Evolutionary conservation across 1,140 invertebrate genomes (phyloP).

Genomic region (Cyclina sinensis): DNA sequence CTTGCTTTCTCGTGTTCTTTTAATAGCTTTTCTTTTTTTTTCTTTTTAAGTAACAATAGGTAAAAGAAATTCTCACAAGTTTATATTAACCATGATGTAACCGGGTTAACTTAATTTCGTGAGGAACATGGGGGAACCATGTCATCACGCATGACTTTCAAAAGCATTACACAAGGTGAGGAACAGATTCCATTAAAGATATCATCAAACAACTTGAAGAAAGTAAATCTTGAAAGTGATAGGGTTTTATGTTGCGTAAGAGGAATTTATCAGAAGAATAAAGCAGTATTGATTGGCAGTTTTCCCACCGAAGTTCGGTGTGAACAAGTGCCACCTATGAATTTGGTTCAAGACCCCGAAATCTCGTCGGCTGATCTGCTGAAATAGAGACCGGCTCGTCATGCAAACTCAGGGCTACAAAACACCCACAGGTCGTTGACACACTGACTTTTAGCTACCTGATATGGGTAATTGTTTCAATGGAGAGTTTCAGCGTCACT

Average conservation of each 20-base stretch:
- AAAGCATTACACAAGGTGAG: background rate
- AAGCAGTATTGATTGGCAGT: background rate
- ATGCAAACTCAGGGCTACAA: background rate
- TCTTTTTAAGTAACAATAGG: too few species aligned
- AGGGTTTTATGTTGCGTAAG: background rate
- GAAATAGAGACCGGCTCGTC: background rate
- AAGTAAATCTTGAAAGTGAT: slow-evolving; percentile 28
- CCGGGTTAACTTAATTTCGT: background rate
- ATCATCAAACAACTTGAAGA: background rate
- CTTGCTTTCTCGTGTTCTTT: too few species aligned
- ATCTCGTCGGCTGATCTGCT: background rate
- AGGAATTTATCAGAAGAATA: slow-evolving; percentile 10
- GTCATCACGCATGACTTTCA: slow-evolving; percentile 17
- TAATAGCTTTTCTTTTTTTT: too few species aligned
- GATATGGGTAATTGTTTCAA: background rate
- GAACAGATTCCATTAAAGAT: background rate
- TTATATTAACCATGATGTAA: slow-evolving; percentile 5
- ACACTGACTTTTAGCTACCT: background rate
- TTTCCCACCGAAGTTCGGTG: background rate
- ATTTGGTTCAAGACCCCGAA: slow-evolving; percentile 25
- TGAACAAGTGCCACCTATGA: background rate
- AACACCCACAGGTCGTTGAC: slow-evolving; percentile 4
- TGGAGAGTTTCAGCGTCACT: background rate
- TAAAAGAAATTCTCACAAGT: background rate
- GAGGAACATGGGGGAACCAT: background rate